These are phyloP conservation scores for Peromyscus attwateri DNA, from an alignment of 2,797 vertebrate genomes.

Conservation along the genomic window DNA sequence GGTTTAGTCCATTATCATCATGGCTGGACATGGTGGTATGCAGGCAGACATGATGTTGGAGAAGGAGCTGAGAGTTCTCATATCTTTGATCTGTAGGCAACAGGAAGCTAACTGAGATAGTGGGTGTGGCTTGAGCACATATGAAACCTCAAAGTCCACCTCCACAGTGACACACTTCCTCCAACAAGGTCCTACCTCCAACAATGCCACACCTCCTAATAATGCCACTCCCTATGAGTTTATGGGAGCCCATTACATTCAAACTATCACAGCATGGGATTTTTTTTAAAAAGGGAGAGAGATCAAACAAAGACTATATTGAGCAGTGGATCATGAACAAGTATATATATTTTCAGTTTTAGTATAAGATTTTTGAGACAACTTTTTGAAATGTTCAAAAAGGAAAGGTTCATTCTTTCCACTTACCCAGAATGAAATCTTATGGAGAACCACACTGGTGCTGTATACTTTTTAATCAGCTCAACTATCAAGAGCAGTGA, in stretches of 20 bases:
- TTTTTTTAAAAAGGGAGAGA: neutral
- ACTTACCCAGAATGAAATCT: neutral
- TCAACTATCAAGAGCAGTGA: neutral
- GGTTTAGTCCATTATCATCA: neutral
- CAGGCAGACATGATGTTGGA: neutral
- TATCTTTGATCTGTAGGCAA: neutral
- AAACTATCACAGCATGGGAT: neutral
- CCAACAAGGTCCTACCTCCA: neutral
- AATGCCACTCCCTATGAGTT: neutral
- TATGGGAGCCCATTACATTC: neutral
- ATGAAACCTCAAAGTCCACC: neutral
- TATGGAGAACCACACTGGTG: neutral
- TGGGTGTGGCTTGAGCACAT: neutral
- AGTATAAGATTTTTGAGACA: slow-evolving; percentile 34
- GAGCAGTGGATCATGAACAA: neutral
- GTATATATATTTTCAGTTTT: neutral
- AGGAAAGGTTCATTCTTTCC: neutral
- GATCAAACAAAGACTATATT: neutral
- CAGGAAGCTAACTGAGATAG: neutral
- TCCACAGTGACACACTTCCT: neutral
- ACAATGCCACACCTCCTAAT: neutral
- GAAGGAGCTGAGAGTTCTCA: neutral
- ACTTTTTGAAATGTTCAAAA: neutral
- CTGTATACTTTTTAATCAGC: neutral
- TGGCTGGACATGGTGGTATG: neutral